A percentile compares a stretch with the other conserved stretches of the same genome.
Conservation (phyloP, 2,888 invertebrate genomes). For the Leptinotarsa peninsularis region DNA sequence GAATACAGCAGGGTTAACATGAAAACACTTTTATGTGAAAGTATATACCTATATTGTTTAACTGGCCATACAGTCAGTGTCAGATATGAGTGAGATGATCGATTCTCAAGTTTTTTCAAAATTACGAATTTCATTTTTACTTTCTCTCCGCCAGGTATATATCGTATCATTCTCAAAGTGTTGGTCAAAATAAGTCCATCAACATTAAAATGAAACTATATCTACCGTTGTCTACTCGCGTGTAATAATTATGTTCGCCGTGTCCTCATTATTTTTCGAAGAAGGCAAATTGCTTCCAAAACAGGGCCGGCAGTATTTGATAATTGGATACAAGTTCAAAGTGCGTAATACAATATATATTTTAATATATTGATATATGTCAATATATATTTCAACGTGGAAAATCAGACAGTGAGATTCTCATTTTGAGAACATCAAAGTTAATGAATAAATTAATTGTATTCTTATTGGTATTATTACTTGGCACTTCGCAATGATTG, state of each 20-base stretch:
- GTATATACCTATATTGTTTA: no score
- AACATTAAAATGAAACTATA: slow-evolving; percentile 9
- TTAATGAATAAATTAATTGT: no score
- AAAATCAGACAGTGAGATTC: not conserved
- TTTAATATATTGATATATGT: not conserved
- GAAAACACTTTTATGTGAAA: no score
- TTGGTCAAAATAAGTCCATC: not conserved
- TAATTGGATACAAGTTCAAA: slow-evolving; percentile 10
- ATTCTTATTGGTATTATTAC: no score
- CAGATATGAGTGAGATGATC: no score
- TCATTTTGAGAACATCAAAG: no score
- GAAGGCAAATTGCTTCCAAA: slow-evolving; percentile 13
- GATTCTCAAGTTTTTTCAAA: no score
- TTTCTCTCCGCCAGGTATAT: not conserved
- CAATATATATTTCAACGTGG: not conserved
- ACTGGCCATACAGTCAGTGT: no score
- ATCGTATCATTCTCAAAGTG: not conserved
- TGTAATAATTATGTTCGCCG: slow-evolving; percentile 12
- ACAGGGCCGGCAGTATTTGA: slow-evolving; percentile 3
- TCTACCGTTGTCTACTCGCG: slow-evolving; percentile 10
- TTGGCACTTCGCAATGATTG: no score
- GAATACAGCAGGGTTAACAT: no score
- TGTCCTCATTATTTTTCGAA: slow-evolving; percentile 5
- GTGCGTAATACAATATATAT: not conserved
- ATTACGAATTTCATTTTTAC: not conserved